Base-by-base conservation (phyloP, 2,797 vertebrate genomes). In the Hypotaenidia philippensis region DNA sequence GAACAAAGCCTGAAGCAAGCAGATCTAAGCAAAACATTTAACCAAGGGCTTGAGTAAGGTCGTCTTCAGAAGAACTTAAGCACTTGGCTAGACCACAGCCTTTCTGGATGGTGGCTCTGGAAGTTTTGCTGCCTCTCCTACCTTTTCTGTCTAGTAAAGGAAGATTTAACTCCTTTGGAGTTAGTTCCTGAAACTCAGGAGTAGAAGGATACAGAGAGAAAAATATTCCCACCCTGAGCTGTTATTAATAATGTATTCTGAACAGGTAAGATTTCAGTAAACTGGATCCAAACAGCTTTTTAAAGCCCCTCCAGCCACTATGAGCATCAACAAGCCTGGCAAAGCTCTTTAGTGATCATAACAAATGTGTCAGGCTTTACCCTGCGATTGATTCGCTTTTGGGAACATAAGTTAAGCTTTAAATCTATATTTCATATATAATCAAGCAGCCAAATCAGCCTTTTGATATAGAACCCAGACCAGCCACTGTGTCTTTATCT, bases 341-440 rank as follows among this genome's bases (percentile, higher is more conserved):
- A 94, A 95, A 94, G 93, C 91, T 60, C 83, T 96, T 84, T 71
- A 90, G 77, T 38, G 87, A 85, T 96, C 85, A n/a, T 93, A 94
- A 96, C 85, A 86, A 95, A 96, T 6, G 69, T 95, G 94, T 97
- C 94, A 94, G 79, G 76, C 71, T 95, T 89, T 95, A 91, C 61
- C 41, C 76, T 65, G 70, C 40, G 15, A 97, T 80, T 96, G 93
- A 97, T 96, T 97, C 0, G 4, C 90, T 96, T 97, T 97, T 70
- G 79, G 91, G 84, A 96, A 96, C 89, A 40, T 71, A 96, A 96
- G 91, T 91, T 94, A 94, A 96, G 95, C 88, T 96, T 95, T 93
- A 97, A 96, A 97, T 97, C 97, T 96, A 97, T 97, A 97, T 97
- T 96, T 98, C 94, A 87, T 95, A 97, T 96, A 86, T 94, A 97